Evolutionary conservation across 2,888 invertebrate genomes (phyloP), one percentile per base, ranked within the genome.

Genomic region (Cyrtodaria siliqua): DNA sequence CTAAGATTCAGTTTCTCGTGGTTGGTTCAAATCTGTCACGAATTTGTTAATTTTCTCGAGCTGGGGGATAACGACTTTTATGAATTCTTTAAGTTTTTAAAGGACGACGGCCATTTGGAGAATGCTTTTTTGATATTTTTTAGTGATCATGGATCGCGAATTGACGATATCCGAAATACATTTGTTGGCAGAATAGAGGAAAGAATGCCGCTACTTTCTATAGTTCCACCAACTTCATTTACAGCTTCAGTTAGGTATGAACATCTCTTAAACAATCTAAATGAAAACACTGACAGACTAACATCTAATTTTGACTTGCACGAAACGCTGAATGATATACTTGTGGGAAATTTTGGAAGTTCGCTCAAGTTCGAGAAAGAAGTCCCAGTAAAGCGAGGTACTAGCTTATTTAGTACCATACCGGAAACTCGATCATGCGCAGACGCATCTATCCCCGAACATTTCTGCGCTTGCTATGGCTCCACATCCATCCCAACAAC

Each of bases 161-260:
- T 97, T 92, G 95, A 96, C 0, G 94, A 95, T 62, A 95, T 97
- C 16, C 95, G 98, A 0, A 95, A 96, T 86, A 97, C 97, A 0
- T 94, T 97, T n/a, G 97, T 98, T 91, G 98, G 98, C 0, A 97
- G 97, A 91, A 95, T 97, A 68, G 98, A 98, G 88, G 98, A 98
- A 90, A 94, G 98, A 1, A 91, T 98, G 62, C 98, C 98, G 0
- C 96, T 97, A 85, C 96, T 98, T 91, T 95, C 96, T 0, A 95
- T 98, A 59, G 93, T 95, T 0, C 95, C 97, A 83, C 98, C 98
- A 0, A 93, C 95, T 0, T 95, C 95, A 90, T 95, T 98, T 78
- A 33, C 6, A 33, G 12, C n/a, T n/a, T 94, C 94, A 80, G 92
- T 93, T 6, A 92, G 93, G 14, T 95, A 96, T 83, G 95, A 95